A percentile compares a stretch with the other conserved stretches of the same genome.
Evolutionary conservation across 2,797 vertebrate genomes (phyloP).

Genomic region (Acipenser transmontanus): DNA sequence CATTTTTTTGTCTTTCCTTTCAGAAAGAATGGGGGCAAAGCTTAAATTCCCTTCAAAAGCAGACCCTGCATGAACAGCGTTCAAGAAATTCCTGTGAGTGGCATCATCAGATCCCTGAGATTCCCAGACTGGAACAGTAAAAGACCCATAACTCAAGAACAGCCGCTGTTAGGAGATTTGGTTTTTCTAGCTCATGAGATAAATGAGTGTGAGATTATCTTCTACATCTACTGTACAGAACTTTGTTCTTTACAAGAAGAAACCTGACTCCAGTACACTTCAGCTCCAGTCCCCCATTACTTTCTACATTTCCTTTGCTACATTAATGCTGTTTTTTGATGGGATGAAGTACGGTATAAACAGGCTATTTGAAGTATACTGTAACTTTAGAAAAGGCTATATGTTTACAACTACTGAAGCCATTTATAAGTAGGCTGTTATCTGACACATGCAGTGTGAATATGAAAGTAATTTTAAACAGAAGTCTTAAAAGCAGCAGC

Average conservation of each 20-base stretch:
- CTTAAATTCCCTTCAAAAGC: no score
- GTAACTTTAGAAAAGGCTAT: constrained; percentile 37
- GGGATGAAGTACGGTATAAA: constrained; percentile 51
- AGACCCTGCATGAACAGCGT: no score
- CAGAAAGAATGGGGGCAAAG: no score
- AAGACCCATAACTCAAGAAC: constrained; percentile 71
- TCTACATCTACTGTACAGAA: constrained; percentile 27
- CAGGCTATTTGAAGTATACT: constrained; percentile 42
- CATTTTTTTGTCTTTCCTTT: no score
- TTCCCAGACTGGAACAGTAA: constrained; percentile 61
- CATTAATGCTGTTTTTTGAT: constrained; percentile 39
- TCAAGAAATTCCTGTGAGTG: no score
- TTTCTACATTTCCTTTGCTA: no score
- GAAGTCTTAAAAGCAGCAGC: background rate
- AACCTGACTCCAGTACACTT: background rate
- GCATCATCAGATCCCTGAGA: constrained; percentile 62
- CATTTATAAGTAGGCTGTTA: constrained; percentile 26
- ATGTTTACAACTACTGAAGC: constrained; percentile 31
- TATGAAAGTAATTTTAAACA: constrained; percentile 33
- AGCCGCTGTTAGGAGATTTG: constrained; percentile 56
- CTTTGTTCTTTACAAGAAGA: constrained; percentile 3
- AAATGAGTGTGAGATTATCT: constrained; percentile 76
- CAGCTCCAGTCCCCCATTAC: no score
- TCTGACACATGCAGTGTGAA: constrained; percentile 31
- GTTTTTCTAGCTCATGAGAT: constrained; percentile 64